phyloP scores from a whole-genome alignment of 2,113 vertebrate species.

The Ailurus styani region DNA sequence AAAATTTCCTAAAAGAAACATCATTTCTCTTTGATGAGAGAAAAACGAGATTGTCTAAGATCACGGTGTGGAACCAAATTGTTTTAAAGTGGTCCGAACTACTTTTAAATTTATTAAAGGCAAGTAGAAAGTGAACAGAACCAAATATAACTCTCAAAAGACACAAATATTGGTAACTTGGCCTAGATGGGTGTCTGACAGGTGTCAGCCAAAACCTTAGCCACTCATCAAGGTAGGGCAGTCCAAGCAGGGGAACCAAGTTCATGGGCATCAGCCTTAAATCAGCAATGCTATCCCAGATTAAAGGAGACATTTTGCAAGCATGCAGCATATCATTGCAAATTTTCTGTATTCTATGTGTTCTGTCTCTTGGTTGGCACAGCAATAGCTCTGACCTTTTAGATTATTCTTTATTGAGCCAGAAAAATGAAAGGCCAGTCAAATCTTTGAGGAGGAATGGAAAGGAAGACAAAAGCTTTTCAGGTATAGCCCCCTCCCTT shows the following conservation, averaged over 20 bases:
- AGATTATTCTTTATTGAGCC: not conserved
- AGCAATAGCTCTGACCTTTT: slow-evolving; percentile 34
- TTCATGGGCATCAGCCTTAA: not conserved
- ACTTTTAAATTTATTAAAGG: not conserved
- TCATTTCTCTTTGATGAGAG: not conserved
- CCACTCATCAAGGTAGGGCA: not conserved
- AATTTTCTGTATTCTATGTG: not conserved
- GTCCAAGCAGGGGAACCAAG: not conserved
- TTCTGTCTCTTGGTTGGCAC: not conserved
- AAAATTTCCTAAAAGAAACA: not conserved
- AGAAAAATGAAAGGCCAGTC: slow-evolving; percentile 34
- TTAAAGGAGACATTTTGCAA: not conserved
- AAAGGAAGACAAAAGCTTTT: slow-evolving; percentile 14
- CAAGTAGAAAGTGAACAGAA: not conserved
- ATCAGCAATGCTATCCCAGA: not conserved
- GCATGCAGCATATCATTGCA: not conserved
- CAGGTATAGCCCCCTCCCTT: not conserved
- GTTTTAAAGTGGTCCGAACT: not conserved
- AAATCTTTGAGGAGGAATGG: not conserved
- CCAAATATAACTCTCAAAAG: not conserved
- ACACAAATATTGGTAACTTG: not conserved
- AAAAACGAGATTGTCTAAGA: not conserved
- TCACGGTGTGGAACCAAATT: not conserved
- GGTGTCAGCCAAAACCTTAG: not conserved
- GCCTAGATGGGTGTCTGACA: not conserved